phyloP scores from a whole-genome alignment of 1,140 invertebrate genomes.

The Paramacrobiotus metropolitanus region DNA sequence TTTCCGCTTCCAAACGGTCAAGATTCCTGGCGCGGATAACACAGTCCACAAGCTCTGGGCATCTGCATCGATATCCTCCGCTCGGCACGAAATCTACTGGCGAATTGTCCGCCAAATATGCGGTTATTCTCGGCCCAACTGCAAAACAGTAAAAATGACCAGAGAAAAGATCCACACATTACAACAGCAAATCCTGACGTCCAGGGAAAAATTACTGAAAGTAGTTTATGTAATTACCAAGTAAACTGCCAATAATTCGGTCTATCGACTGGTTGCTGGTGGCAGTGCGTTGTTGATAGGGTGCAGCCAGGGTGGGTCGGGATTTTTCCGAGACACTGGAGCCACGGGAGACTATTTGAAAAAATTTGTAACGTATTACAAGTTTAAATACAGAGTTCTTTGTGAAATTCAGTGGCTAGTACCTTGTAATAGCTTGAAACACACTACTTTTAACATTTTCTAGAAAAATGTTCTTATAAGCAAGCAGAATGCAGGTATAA shows the following conservation, averaged over 20 bases:
- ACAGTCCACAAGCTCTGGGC: not conserved
- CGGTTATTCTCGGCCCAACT: not conserved
- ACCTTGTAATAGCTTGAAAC: too few species aligned
- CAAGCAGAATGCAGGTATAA: too few species aligned
- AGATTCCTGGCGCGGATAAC: not conserved
- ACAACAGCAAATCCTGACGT: too few species aligned
- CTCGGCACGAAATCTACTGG: not conserved
- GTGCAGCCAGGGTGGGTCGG: not conserved
- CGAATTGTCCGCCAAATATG: not conserved
- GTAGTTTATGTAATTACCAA: not conserved
- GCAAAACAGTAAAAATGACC: not conserved
- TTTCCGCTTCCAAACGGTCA: not conserved
- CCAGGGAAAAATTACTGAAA: not conserved
- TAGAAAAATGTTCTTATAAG: too few species aligned
- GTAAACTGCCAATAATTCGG: not conserved
- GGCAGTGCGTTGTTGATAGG: not conserved
- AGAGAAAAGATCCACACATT: too few species aligned
- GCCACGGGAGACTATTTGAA: too few species aligned
- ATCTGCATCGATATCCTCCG: not conserved
- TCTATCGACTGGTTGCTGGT: not conserved
- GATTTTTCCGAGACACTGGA: too few species aligned
- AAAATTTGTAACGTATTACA: too few species aligned
- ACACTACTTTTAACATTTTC: too few species aligned
- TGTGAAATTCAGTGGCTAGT: too few species aligned
- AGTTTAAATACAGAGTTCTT: too few species aligned